Base-by-base conservation (phyloP, 2,888 invertebrate genomes). In the Drosophila atroscutellata region DNA sequence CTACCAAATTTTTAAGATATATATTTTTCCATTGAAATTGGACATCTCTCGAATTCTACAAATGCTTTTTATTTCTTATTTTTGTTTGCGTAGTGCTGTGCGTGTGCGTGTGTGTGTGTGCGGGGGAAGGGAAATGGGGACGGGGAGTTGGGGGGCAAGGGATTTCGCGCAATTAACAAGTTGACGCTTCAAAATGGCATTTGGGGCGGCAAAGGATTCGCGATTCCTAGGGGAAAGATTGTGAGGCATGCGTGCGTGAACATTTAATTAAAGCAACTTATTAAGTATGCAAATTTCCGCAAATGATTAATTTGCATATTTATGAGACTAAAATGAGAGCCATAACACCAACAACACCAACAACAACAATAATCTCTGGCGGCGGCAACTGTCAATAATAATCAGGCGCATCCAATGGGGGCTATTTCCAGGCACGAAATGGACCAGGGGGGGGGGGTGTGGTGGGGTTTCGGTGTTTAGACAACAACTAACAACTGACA, bases 291-390 rank as follows among this genome's bases (percentile, higher is more conserved):
- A 87, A 87, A 87, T 87, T 87, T 90, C 78, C 89, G 82, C 89
- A 88, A 90, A 88, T 87, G 89, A 84, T 90, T 87, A 89, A 86
- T 90, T 88, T 90, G 77, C 85, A 81, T 90, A 81, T 69, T 78
- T 93, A 93, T 55, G 91, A 96, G 96, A 93, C 92, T 20, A 87
- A 87, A 86, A 85, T 89, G 84, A 89, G 87, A 55, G 94, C 94
- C 58, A 94, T 95, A 80, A 95, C 81, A 94, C 95, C 64, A 80
- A 56, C 55, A 66, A 36, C 56, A 79, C n/a, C 37, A 62, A 45
- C 30, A 60, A 28, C 56, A 79, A 30, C 37, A 62, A 45, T 26
- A 60, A 28, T 68, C 57, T 63, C 80, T 74, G 64, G 67, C 75
- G 60, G 59, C 80, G 74, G 86, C 88, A 83, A 88, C 80, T 84